phyloP scores from a whole-genome alignment of 2,113 vertebrate genomes.

The Amblyopsis rosae region DNA sequence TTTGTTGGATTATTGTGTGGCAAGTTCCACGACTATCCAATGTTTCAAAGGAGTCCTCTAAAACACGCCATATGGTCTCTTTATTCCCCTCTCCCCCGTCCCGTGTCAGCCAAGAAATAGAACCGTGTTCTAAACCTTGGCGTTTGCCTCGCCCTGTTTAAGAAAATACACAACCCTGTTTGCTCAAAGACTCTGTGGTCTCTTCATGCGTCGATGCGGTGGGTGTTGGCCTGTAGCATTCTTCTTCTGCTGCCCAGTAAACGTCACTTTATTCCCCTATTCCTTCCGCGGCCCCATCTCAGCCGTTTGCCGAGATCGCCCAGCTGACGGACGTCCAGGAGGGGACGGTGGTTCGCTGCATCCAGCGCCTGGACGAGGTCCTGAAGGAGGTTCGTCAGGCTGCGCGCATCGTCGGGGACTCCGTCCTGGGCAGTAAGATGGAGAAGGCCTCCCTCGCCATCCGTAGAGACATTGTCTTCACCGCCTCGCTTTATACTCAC shows the following conservation, averaged over 20 bases:
- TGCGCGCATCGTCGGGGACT: slow-evolving; percentile 87
- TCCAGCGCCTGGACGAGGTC: slow-evolving; percentile 91
- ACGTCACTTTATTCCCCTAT: neutral
- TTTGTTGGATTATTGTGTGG: too few relatives aligned
- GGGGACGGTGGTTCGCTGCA: slow-evolving; percentile 90
- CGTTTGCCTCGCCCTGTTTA: too few relatives aligned
- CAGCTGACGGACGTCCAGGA: slow-evolving; percentile 88
- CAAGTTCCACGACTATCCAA: too few relatives aligned
- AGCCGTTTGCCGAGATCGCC: slow-evolving; percentile 91
- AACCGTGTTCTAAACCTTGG: too few relatives aligned
- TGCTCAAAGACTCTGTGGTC: too few relatives aligned
- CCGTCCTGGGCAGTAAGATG: slow-evolving; percentile 90
- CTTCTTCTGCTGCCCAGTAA: neutral
- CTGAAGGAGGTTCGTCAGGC: slow-evolving; percentile 89
- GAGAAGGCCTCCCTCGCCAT: slow-evolving; percentile 86
- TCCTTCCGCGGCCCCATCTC: neutral
- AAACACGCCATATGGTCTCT: too few relatives aligned
- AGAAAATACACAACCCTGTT: too few relatives aligned
- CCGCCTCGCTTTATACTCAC: slow-evolving; percentile 91
- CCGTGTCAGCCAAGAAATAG: too few relatives aligned
- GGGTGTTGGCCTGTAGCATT: too few relatives aligned
- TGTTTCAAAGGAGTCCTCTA: too few relatives aligned
- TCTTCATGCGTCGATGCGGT: too few relatives aligned
- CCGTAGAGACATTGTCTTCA: slow-evolving; percentile 91
- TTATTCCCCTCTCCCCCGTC: too few relatives aligned